Base-by-base conservation (phyloP, 2,888 invertebrate species). In the Meteorus cinctellus region DNA sequence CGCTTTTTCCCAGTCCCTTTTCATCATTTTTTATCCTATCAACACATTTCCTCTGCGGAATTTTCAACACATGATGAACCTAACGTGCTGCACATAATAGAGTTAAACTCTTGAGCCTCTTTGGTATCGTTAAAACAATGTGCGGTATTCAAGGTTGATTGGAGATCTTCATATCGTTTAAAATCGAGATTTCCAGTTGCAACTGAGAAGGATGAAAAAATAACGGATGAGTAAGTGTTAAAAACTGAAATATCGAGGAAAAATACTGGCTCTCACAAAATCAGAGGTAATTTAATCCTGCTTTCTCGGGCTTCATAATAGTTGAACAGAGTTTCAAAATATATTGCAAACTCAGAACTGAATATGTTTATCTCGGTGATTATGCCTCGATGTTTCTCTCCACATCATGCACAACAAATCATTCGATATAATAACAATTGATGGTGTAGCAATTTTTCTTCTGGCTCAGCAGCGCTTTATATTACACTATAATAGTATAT, bases 161-260 rank as follows among this genome's bases (percentile, higher is more conserved):
- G 60, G 55, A 45, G 34, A 36, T 60, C 71, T 72, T 34, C 72
- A 71, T 71, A 60, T 75, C 67, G 72, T 75, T 75, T 71, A 60
- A 60, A 75, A 29, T 48, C 55, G 19, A 27, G 6, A 24, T 34
- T 55, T 70, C 70, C 12, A 19, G 29, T 59, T 27, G 60, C 45
- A 60, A 29, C 62, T 31, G 51, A 34, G 48, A 27, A 45, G 6
- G 36, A 48, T 60, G 12, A 31, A 16, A 68, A 48, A 74, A 45
- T 48, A 31, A 29, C 14, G 12, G 51, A 34, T 45, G 48, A 27
- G 29, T 45, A 31, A 51, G 29, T 29, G 45, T 55, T 51, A 65
- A 62, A 12, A 62, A 55, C 24, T 51, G 27, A 34, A 60, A 65
- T 24, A 34, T 48, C n/a, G n/a, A n/a, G 48, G n/a, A 16, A 48